phyloP scores from a whole-genome alignment of 2,797 vertebrate species.

The Tachyglossus aculeatus region DNA sequence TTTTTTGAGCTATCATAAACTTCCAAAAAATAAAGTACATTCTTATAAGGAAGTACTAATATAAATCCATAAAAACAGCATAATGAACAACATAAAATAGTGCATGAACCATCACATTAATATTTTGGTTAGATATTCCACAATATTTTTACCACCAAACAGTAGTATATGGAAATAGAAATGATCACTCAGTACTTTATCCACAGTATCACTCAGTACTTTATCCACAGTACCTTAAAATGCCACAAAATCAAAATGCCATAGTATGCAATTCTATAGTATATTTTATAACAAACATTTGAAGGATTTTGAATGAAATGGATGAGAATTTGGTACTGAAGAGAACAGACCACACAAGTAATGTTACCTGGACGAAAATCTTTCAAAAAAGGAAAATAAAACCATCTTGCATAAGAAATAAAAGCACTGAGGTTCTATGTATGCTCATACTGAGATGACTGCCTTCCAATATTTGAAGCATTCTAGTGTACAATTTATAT shows the following conservation, averaged over 20 bases:
- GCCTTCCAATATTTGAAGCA: conserved; percentile 33
- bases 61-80: conserved; percentile 11
- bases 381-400: conserved; percentile 60
- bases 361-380: conserved; percentile 54
- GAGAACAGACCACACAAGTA: conserved; percentile 49
- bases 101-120: conserved; percentile 42
- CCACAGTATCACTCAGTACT: conserved; percentile 36
- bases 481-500: conserved; percentile 12
- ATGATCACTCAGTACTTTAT: conserved; percentile 31
- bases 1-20: conserved; percentile 31
- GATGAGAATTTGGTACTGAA: conserved; percentile 76
- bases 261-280: conserved; percentile 83
- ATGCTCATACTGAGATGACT: conserved; percentile 57
- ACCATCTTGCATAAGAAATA: conserved; percentile 48
- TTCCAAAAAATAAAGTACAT: conserved; percentile 44
- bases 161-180: conserved; percentile 54
- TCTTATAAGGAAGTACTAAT: conserved; percentile 33
- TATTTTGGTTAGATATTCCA: conserved; percentile 48
- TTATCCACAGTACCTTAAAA: conserved; percentile 39
- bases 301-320: conserved; percentile 86
- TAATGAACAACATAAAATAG: conserved; percentile 47
- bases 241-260: conserved; percentile 57
- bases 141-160: conserved; percentile 63
- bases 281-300: conserved; percentile 87
- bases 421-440: too few species aligned